phyloP scores from a whole-genome alignment of 2,797 vertebrate species.

The Lithobates sylvaticus region DNA sequence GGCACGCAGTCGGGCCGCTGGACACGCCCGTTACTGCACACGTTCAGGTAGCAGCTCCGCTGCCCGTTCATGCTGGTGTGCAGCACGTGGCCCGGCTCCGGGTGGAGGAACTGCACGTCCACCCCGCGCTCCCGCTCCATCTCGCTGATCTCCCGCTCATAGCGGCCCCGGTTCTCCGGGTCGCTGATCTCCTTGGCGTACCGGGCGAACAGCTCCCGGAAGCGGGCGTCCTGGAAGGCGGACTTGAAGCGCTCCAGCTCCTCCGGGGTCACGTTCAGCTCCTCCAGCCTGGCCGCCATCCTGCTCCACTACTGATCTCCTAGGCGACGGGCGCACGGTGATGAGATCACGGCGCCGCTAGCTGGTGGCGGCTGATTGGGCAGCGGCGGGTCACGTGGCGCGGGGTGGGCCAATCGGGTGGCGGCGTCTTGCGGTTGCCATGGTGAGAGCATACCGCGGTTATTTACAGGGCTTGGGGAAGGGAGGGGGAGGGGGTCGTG shows the following conservation, averaged over 20 bases:
- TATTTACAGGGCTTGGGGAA: conserved; percentile 1
- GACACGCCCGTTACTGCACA: conserved; percentile 82
- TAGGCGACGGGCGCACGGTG: conserved; percentile 59
- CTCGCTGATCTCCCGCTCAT: conserved; percentile 86
- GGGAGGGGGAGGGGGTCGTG: background rate
- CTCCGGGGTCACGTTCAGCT: conserved; percentile 83
- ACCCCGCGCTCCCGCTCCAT: conserved; percentile 88
- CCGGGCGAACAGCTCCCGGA: conserved; percentile 81
- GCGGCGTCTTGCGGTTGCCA: background rate
- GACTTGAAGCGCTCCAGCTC: conserved; percentile 78
- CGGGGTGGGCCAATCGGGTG: background rate
- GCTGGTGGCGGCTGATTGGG: background rate
- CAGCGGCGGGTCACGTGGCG: background rate
- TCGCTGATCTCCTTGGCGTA: conserved; percentile 85
- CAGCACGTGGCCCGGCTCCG: conserved; percentile 81
- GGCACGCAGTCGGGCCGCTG: conserved; percentile 72
- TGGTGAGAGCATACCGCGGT: background rate
- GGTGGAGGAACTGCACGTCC: conserved; percentile 85
- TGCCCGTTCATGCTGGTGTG: conserved; percentile 81
- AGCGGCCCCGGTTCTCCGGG: conserved; percentile 82
- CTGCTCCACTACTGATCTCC: conserved; percentile 43
- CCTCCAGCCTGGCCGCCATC: conserved; percentile 80
- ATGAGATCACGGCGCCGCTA: background rate
- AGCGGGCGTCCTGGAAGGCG: conserved; percentile 86
- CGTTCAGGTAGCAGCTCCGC: conserved; percentile 87